These are phyloP conservation scores for Lepidocyrtoides sp. DNA, from an alignment of 2,888 invertebrate species.

Conservation along the genomic window DNA sequence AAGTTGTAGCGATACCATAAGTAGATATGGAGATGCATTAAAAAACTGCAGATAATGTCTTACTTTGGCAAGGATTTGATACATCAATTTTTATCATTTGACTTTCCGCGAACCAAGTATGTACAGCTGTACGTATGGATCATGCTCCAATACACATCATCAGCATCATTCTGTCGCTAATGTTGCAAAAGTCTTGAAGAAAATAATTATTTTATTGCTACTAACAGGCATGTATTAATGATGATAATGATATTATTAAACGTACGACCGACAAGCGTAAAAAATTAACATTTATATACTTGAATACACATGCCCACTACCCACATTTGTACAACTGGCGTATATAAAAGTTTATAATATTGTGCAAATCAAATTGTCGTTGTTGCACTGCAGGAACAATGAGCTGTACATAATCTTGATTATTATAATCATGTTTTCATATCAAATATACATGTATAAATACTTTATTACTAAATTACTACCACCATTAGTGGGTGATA, in stretches of 20 bases:
- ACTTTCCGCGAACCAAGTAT: slow-evolving; percentile 9
- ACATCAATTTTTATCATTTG: slow-evolving; percentile 72
- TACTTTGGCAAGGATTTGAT: slow-evolving; percentile 58
- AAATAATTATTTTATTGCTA: slow-evolving; percentile 74
- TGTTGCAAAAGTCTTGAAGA: neutral
- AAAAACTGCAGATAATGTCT: slow-evolving; percentile 72
- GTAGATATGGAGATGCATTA: too few relatives aligned
- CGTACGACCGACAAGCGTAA: slow-evolving; percentile 21
- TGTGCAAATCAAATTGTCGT: too few relatives aligned
- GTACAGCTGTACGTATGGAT: neutral
- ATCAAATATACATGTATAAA: slow-evolving; percentile 3
- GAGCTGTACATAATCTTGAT: slow-evolving; percentile 13
- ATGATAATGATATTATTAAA: slow-evolving; percentile 33
- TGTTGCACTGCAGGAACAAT: too few relatives aligned
- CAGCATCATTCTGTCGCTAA: neutral
- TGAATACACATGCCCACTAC: too few relatives aligned
- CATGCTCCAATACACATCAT: slow-evolving; percentile 13
- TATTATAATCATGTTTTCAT: slow-evolving; percentile 2
- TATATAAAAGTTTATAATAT: too few relatives aligned
- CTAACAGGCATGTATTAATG: slow-evolving; percentile 47
- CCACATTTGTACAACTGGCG: too few relatives aligned
- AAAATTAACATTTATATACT: neutral
- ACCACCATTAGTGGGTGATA: neutral
- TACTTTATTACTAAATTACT: neutral
- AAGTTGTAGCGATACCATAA: neutral